Base-by-base conservation (phyloP, 2,113 vertebrate genomes). In the Thryonomys swinderianus region DNA sequence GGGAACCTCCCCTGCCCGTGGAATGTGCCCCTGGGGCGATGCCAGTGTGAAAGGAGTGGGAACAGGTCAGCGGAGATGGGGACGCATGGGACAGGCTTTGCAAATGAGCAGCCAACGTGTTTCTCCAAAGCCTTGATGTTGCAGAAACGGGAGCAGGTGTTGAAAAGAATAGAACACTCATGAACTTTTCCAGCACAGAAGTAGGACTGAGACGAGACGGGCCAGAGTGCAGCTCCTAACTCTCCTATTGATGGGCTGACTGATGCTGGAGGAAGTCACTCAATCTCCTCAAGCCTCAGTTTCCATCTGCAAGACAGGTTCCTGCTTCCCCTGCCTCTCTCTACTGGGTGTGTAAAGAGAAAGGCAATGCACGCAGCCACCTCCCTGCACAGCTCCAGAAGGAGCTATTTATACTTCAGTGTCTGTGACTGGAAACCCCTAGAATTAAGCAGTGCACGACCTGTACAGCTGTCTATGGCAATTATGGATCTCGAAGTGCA, bases 371-470 rank as follows among this genome's bases (percentile, higher is more conserved):
- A 7, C 9, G 2, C 0, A 8, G 42, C 27, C 16, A 7, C 32
- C 40, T 71, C 61, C 32, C 76, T 53, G 45, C 27, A 30, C n/a
- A 32, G 1, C 59, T 55, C 59, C 32, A 14, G 55, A 20, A 66
- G 23, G 53, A 48, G 34, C 83, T 48, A 1, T 55, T 64, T 13
- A 23, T 13, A 5, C 64, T 20, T 13, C 32, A 32, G 27, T 18
- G 2, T 11, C 0, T 48, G 25, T 37, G 42, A 42, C 17, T 4
- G 16, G 20, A 3, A 0, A 7, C 16, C 79, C 34, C 23, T 34
- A 18, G 23, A 8, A 48, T 27, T 51, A 32, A 55, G 37, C 81
- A 45, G 61, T 21, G 10, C 23, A 7, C 48, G 61, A 4, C 80
- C 53, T 51, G 0, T 7, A n/a, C 45, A 18, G 4, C 84, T 13